Evolutionary conservation across 2,113 vertebrate species (phyloP), one percentile per base, ranked within the genome.

Genomic region (Crotophaga sulcirostris): DNA sequence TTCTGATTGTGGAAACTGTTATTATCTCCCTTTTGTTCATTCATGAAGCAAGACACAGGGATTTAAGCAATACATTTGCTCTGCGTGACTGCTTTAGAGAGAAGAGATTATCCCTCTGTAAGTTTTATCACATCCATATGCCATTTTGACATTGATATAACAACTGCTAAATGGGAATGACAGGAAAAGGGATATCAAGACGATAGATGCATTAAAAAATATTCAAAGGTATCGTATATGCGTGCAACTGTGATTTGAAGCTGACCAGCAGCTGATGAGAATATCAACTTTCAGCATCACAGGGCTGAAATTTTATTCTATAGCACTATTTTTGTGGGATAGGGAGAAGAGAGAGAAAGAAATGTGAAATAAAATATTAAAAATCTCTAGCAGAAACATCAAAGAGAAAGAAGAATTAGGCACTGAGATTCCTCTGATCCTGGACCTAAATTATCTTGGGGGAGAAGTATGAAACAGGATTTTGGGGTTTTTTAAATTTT

Each of bases 371-470:
- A 59, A 86, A 89, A 85, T 82, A 90, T 66, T 93, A 13, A 94
- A 94, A 88, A 80, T 86, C 28, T 77, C 42, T 33, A 78, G 56
- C 47, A 86, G 88, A 84, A 96, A 74, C n/a, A 73, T 89, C 23
- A 89, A 89, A 93, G 58, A 64, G 54, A 90, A 88, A 70, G 17
- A 77, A 82, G 66, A 82, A 84, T 72, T 82, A 74, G 49, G 36
- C 36, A 56, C 40, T 58, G 66, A 93, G 19, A 72, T 79, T 78
- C 20, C 69, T 82, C 70, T 7, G 1, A 74, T 73, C n/a, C 18
- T 49, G 54, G 49, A 72, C 51, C 14, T 84, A 72, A 93, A 75
- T 47, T 87, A 26, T 49, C 31, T 80, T 79, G n/a, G 70, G 45
- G 42, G 14, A 93, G 3, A 8, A 74, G 34, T 63, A 76, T 6